Conservation (phyloP, 2,888 invertebrate genomes). For the Heterodera filipjevi region DNA sequence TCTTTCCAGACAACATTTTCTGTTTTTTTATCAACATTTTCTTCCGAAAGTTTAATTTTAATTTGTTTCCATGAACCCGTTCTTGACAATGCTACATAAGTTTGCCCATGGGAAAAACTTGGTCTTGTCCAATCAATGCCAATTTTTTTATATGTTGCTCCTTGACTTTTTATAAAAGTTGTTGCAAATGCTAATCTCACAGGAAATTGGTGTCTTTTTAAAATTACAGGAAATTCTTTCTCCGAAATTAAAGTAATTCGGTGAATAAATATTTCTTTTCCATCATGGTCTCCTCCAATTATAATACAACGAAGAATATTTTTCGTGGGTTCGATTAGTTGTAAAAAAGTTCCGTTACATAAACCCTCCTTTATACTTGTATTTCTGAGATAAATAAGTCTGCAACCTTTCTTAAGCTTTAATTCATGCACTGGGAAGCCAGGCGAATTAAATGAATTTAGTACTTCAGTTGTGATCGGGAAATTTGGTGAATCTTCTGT, state of each 20-base stretch:
- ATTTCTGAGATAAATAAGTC: slow-evolving; percentile 44
- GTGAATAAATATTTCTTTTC: slow-evolving; percentile 27
- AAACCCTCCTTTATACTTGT: slow-evolving; percentile 39
- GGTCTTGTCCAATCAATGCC: slow-evolving; percentile 22
- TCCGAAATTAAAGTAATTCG: slow-evolving; percentile 38
- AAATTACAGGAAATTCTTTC: slow-evolving; percentile 64
- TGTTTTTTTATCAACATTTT: slow-evolving; percentile 14
- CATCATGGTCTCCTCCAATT: slow-evolving; percentile 29
- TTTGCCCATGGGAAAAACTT: slow-evolving; percentile 44
- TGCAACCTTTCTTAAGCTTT: slow-evolving; percentile 31
- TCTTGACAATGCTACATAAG: slow-evolving; percentile 48
- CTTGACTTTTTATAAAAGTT: slow-evolving; percentile 45
- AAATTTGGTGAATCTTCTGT: slow-evolving; percentile 8
- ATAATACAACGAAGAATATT: slow-evolving; percentile 38
- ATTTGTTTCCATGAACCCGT: slow-evolving; percentile 28
- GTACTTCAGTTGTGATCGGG: slow-evolving; percentile 22
- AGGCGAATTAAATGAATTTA: slow-evolving; percentile 31
- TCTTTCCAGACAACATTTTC: neutral
- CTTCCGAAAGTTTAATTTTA: slow-evolving; percentile 15
- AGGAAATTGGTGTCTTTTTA: slow-evolving; percentile 48
- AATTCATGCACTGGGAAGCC: slow-evolving; percentile 41
- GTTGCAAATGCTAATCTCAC: slow-evolving; percentile 43
- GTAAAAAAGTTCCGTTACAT: slow-evolving; percentile 44
- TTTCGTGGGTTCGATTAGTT: slow-evolving; percentile 31
- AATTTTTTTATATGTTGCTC: too few relatives aligned